These are phyloP conservation scores for Vimba vimba DNA, from an alignment of 2,113 vertebrate genomes.

Conservation along the genomic window DNA sequence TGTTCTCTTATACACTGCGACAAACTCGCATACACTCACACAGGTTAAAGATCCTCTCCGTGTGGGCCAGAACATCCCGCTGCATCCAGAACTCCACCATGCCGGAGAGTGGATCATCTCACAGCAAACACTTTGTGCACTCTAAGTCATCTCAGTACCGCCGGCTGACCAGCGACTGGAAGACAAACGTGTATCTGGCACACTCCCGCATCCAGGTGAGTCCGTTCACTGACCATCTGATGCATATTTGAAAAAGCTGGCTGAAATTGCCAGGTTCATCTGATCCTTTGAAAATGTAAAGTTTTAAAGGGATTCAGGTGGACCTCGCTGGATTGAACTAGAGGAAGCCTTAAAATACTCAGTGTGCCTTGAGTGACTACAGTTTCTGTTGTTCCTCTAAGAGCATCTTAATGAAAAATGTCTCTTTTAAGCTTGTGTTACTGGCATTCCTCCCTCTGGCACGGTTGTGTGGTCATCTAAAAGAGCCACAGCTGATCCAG, in stretches of 20 bases:
- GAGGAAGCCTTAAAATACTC: not conserved
- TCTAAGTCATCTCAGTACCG: slow-evolving; percentile 98
- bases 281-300: not conserved
- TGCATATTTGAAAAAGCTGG: not conserved
- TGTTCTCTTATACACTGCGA: not conserved
- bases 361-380: not conserved
- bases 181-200: slow-evolving; percentile 92
- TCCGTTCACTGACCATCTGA: not conserved
- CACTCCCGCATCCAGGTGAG: slow-evolving; percentile 93
- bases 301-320: not conserved
- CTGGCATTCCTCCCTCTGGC: slow-evolving; percentile 24
- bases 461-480: not conserved
- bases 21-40: not conserved
- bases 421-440: slow-evolving; percentile 1
- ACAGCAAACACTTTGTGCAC: slow-evolving; percentile 95
- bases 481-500: slow-evolving; percentile 33
- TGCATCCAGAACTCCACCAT: slow-evolving; percentile 95
- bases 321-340: not conserved
- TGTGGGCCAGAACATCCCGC: slow-evolving; percentile 88
- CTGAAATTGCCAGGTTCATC: not conserved
- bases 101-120: slow-evolving; percentile 87
- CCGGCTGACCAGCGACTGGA: slow-evolving; percentile 97
- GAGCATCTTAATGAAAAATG: slow-evolving; percentile 23
- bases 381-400: slow-evolving; percentile 13
- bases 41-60: slow-evolving; percentile 85